These are phyloP conservation scores for Volucella zonaria DNA, from an alignment of 2,888 invertebrate species.

Conservation along the genomic window DNA sequence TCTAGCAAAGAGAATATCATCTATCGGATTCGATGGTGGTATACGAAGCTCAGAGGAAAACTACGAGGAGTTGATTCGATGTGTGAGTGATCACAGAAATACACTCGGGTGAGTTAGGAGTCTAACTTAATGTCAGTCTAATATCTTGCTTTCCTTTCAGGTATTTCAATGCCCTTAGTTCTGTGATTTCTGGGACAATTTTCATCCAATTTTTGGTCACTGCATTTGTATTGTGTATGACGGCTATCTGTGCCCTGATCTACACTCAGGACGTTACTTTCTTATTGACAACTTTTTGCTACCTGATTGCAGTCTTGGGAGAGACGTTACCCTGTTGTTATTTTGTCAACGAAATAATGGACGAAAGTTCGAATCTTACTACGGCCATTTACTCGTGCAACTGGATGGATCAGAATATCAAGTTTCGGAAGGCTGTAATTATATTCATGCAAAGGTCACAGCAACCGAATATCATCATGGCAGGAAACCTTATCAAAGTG, in stretches of 20 bases:
- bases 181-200: conserved; percentile 74
- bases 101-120: conserved; percentile 67
- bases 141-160: conserved; percentile 51
- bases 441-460: conserved; percentile 77
- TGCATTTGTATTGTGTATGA: conserved; percentile 74
- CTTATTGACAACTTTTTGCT: conserved; percentile 62
- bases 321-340: conserved; percentile 76
- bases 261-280: conserved; percentile 65
- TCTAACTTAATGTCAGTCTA: neutral
- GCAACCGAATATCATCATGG: conserved; percentile 70
- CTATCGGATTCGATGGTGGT: conserved; percentile 67
- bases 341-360: conserved; percentile 75
- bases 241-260: conserved; percentile 71
- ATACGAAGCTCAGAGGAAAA: conserved; percentile 46
- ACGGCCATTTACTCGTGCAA: conserved; percentile 76
- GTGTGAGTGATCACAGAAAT: conserved; percentile 75
- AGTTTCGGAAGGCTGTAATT: conserved; percentile 76
- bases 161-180: conserved; percentile 73
- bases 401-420: conserved; percentile 76
- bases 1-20: conserved; percentile 68
- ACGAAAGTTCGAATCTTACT: conserved; percentile 71
- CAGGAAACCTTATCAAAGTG: conserved; percentile 75
- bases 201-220: conserved; percentile 75
- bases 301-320: conserved; percentile 67
- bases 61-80: conserved; percentile 72